phyloP scores from a whole-genome alignment of 2,888 invertebrate genomes.

The Cantharis rufa region DNA sequence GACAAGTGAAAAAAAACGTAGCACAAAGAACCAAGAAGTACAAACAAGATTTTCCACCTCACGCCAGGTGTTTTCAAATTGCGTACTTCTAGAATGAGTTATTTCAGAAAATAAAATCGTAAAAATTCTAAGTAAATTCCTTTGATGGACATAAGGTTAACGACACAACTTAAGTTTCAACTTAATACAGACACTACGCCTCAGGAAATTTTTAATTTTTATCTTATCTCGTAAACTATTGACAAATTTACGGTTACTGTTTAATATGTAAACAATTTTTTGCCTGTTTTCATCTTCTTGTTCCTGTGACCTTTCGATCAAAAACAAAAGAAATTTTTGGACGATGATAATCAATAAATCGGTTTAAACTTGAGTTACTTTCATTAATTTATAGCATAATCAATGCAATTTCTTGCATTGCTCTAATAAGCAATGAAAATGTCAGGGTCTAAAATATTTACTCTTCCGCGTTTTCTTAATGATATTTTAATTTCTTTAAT shows the following conservation, averaged over 20 bases:
- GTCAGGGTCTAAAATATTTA: conserved; percentile 12
- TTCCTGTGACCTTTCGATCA: not conserved
- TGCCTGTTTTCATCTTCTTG: not conserved
- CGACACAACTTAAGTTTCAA: not conserved
- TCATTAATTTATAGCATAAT: not conserved
- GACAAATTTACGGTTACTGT: not conserved
- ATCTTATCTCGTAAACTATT: not conserved
- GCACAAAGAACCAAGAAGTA: not conserved
- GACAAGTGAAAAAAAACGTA: not conserved
- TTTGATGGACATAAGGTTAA: not conserved
- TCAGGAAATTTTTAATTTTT: not conserved
- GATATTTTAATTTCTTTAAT: conserved; percentile 9
- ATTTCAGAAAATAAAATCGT: not conserved
- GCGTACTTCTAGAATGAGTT: not conserved
- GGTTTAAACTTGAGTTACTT: not conserved
- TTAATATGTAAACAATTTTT: conserved; percentile 2
- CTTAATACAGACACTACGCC: not conserved
- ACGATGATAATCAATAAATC: not conserved
- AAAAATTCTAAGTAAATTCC: not conserved
- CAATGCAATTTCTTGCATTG: not conserved
- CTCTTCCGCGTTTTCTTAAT: conserved; percentile 13
- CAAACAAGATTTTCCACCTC: not conserved
- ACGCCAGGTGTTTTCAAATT: not conserved
- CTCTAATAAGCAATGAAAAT: conserved; percentile 5
- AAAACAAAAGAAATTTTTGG: not conserved